A percentile compares a stretch with the other conserved stretches of the same genome.
Conservation (phyloP, 2,797 vertebrate species). For the Ficedula albicollis region DNA sequence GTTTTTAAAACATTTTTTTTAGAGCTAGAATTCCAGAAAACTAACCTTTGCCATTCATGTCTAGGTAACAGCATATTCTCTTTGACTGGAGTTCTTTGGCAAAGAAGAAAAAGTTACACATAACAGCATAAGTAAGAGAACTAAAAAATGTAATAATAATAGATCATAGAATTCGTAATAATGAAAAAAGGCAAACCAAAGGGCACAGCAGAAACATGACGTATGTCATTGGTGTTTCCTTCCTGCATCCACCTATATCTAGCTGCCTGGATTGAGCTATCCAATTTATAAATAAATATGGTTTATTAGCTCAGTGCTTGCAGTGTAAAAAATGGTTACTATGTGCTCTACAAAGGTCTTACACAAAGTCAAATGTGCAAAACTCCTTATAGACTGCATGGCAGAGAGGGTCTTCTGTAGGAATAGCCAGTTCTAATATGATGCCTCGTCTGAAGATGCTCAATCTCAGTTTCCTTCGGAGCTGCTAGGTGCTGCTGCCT, state of each 20-base stretch:
- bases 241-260: neutral
- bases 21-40: neutral
- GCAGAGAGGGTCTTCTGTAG: neutral
- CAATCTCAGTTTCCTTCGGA: accelerated
- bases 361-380: neutral
- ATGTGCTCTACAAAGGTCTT: neutral
- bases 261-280: neutral
- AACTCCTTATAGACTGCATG: neutral
- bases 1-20: neutral
- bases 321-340: neutral
- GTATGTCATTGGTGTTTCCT: neutral
- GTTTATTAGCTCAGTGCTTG: neutral
- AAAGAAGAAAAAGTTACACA: neutral
- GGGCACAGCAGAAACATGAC: neutral
- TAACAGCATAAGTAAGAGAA: neutral
- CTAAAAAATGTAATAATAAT: neutral
- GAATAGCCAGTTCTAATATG: neutral
- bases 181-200: neutral
- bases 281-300: neutral
- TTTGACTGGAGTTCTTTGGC: neutral
- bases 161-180: neutral
- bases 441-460: neutral
- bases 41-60: neutral
- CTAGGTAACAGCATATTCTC: neutral
- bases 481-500: neutral